phyloP scores from a whole-genome alignment of 1,140 invertebrate genomes.

The Proctacanthus coquilletti region DNA sequence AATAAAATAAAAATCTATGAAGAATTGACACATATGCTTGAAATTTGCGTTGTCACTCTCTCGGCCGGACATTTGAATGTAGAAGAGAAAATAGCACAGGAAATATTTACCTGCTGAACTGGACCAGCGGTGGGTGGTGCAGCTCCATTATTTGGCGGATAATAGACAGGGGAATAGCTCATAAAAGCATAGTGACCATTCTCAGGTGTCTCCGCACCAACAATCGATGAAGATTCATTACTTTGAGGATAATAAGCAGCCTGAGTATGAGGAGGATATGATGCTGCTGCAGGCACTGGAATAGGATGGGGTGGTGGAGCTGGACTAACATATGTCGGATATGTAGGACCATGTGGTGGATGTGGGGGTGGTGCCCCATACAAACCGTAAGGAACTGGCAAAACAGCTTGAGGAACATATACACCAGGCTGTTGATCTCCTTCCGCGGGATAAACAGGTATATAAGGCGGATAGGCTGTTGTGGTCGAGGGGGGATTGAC shows the following conservation, averaged over 20 bases:
- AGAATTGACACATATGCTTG: too few species aligned
- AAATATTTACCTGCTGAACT: too few species aligned
- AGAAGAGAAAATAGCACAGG: too few species aligned
- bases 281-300: not conserved
- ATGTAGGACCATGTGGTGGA: slow-evolving; percentile 2
- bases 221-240: too few species aligned
- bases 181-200: slow-evolving; percentile 6
- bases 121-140: not conserved
- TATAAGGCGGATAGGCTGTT: not conserved
- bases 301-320: slow-evolving; percentile 2
- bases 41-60: too few species aligned
- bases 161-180: slow-evolving; percentile 8
- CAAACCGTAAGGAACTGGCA: not conserved
- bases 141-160: slow-evolving; percentile 1
- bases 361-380: not conserved
- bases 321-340: not conserved
- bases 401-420: not conserved
- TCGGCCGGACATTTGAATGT: too few species aligned
- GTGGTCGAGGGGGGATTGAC: not conserved
- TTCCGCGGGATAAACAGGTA: not conserved
- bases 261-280: not conserved
- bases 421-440: not conserved
- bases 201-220: too few species aligned
- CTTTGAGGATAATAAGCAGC: not conserved
- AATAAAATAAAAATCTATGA: too few species aligned